A percentile compares a stretch with the other conserved stretches of the same genome.
Evolutionary conservation across 2,113 vertebrate genomes (phyloP).

Genomic region (Cisticola juncidis): DNA sequence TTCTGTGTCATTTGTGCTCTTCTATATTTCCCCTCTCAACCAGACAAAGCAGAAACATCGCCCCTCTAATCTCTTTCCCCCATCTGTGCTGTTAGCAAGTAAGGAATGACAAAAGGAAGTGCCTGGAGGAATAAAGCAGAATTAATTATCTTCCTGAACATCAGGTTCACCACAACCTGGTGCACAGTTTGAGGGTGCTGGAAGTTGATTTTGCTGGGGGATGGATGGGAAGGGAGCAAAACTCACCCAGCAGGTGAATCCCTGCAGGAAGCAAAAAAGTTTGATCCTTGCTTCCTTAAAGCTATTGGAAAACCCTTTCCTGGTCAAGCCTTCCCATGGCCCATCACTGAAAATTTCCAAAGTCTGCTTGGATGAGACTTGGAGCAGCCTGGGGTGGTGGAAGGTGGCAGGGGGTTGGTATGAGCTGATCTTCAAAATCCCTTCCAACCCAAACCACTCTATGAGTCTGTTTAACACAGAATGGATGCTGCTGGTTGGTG

Average conservation of each 20-base stretch:
- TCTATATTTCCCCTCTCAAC: neutral
- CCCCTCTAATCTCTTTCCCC: neutral
- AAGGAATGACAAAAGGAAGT: neutral
- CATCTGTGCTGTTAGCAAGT: neutral
- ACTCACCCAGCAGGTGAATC: neutral
- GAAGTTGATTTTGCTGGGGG: neutral
- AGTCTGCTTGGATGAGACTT: neutral
- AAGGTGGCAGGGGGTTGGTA: neutral
- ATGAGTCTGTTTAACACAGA: neutral
- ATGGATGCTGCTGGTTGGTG: neutral
- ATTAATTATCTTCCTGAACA: neutral
- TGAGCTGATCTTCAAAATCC: too few species aligned
- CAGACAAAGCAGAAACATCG: neutral
- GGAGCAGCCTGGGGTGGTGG: neutral
- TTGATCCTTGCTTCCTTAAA: neutral
- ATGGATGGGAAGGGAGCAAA: neutral
- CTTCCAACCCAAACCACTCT: neutral
- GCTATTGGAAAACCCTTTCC: neutral
- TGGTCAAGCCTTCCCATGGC: neutral
- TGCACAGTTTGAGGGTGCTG: neutral
- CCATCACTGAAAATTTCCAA: neutral
- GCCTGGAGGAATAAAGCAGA: neutral
- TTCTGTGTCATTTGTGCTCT: neutral
- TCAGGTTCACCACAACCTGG: neutral
- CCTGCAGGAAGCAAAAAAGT: fast-evolving